Evolutionary conservation across 2,888 invertebrate species (phyloP).

Genomic region (Epinotia bilunana): DNA sequence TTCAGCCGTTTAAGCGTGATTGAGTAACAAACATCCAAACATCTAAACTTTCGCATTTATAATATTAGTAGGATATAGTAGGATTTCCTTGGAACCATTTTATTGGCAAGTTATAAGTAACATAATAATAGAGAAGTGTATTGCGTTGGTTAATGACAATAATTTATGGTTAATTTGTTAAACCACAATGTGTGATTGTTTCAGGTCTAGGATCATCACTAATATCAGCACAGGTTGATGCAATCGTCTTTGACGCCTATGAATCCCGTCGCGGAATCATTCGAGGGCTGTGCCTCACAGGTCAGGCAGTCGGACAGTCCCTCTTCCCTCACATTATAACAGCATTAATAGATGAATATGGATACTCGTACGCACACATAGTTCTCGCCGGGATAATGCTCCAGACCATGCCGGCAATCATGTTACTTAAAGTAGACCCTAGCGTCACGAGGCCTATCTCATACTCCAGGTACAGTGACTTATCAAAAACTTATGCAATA

Average conservation of each 20-base stretch:
- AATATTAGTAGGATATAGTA: too few species aligned
- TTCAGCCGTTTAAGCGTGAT: too few species aligned
- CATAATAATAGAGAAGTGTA: too few species aligned
- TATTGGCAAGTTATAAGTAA: too few species aligned
- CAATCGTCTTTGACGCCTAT: conserved; percentile 78
- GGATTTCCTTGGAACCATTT: neutral
- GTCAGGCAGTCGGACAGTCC: conserved; percentile 78
- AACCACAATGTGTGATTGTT: conserved; percentile 48
- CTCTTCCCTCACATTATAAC: conserved; percentile 77
- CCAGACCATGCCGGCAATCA: conserved; percentile 73
- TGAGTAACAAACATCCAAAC: too few species aligned
- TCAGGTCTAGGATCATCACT: conserved; percentile 78
- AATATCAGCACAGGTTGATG: conserved; percentile 79
- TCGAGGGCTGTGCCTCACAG: conserved; percentile 71
- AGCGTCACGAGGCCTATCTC: conserved; percentile 62
- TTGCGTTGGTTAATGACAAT: neutral
- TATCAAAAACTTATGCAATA: conserved; percentile 71
- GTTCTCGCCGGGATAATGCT: conserved; percentile 72
- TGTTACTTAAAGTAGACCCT: conserved; percentile 70
- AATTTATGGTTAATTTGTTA: neutral
- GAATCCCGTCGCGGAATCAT: conserved; percentile 71
- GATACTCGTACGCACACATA: conserved; percentile 69
- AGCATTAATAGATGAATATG: conserved; percentile 70
- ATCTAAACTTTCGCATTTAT: too few species aligned
- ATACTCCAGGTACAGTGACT: conserved; percentile 71